Conservation (phyloP, 2,113 vertebrate genomes). For the Antigone vipio region DNA sequence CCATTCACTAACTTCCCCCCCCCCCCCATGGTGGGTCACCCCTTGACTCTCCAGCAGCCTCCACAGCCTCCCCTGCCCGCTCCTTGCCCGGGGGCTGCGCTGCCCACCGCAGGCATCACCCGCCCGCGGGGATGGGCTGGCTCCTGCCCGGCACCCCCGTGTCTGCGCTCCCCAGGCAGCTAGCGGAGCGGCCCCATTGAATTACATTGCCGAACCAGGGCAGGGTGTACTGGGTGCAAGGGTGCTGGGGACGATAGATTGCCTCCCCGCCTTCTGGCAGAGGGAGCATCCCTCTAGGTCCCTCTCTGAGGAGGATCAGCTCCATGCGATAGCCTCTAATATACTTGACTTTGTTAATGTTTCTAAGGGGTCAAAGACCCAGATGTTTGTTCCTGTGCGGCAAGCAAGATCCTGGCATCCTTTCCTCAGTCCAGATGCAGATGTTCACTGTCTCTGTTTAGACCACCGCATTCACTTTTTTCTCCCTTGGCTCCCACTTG, state of each 20-base stretch:
- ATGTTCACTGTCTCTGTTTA: not conserved
- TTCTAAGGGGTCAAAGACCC: not conserved
- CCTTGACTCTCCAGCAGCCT: not conserved
- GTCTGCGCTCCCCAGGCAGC: not conserved
- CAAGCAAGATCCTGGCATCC: not conserved
- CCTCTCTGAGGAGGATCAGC: not conserved
- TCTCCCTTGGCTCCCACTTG: not conserved
- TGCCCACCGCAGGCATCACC: not conserved
- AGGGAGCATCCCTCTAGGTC: not conserved
- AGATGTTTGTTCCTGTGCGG: not conserved
- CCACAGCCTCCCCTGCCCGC: not conserved
- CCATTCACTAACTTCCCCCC: not conserved
- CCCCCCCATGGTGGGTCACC: rapidly evolving
- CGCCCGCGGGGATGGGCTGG: not conserved
- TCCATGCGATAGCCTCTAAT: not conserved
- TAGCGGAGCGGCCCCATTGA: rapidly evolving
- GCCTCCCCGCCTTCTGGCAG: not conserved
- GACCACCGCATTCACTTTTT: not conserved
- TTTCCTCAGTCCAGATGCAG: not conserved
- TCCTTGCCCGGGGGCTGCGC: too few species aligned
- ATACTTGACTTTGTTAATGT: rapidly evolving
- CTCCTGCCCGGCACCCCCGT: rapidly evolving
- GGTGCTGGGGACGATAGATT: not conserved
- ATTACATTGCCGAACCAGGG: rapidly evolving
- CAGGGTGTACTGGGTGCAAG: not conserved